Conservation (phyloP, 2,888 invertebrate genomes). For the Drosophila siamana region DNA sequence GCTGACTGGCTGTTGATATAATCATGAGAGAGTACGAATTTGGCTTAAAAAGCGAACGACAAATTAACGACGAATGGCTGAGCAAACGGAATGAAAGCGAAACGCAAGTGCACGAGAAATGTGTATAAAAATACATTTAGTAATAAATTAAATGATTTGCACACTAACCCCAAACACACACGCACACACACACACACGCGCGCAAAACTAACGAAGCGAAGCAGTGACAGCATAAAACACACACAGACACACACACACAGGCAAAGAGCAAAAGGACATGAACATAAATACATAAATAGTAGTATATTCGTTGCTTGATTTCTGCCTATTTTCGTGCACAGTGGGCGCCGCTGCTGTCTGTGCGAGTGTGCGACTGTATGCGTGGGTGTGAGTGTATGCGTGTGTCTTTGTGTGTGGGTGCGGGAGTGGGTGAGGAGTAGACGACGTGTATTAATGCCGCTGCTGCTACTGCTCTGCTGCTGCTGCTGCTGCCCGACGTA, state of each 20-base stretch:
- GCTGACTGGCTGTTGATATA: slow-evolving; percentile 65
- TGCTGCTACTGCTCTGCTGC: slow-evolving; percentile 24
- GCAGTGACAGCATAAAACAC: slow-evolving; percentile 62
- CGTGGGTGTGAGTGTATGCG: slow-evolving; percentile 9
- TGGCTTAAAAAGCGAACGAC: slow-evolving; percentile 67
- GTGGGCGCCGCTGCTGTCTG: slow-evolving; percentile 33
- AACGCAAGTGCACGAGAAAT: slow-evolving; percentile 62
- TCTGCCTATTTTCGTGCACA: slow-evolving; percentile 66
- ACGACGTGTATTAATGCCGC: slow-evolving; percentile 76
- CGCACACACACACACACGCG: slow-evolving; percentile 58
- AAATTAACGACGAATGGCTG: slow-evolving; percentile 68
- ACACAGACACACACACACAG: slow-evolving; percentile 10
- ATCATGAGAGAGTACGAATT: slow-evolving; percentile 70
- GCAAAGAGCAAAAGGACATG: slow-evolving; percentile 50
- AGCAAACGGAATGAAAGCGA: slow-evolving; percentile 50
- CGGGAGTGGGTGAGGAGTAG: slow-evolving; percentile 30
- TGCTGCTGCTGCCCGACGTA: slow-evolving; percentile 46
- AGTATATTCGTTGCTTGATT: slow-evolving; percentile 65
- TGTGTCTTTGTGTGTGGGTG: slow-evolving; percentile 23
- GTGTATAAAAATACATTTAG: slow-evolving; percentile 77
- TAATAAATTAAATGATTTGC: slow-evolving; percentile 81
- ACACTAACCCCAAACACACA: slow-evolving; percentile 65
- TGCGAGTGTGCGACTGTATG: slow-evolving; percentile 7
- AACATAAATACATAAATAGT: slow-evolving; percentile 70
- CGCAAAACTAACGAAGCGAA: slow-evolving; percentile 78